Percentiles rank a stretch among this genome's conserved stretches.
Conservation (phyloP, 2,888 invertebrate genomes). For the Troides oblongomaculatus region DNA sequence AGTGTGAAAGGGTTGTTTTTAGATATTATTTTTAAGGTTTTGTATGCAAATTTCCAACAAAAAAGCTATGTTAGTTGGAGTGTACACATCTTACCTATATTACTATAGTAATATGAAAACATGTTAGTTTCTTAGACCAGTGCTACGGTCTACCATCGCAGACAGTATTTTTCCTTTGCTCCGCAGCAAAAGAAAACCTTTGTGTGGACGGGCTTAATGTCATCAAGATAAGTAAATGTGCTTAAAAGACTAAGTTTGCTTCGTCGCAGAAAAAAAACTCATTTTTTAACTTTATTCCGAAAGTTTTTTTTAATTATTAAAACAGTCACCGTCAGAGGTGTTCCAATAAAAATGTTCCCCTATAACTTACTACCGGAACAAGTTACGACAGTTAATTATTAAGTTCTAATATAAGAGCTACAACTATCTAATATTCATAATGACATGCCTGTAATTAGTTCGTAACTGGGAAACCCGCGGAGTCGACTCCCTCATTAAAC, state of each 20-base stretch:
- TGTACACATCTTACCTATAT: not conserved
- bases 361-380: not conserved
- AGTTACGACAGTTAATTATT: not conserved
- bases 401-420: not conserved
- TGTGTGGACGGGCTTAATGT: slow-evolving; percentile 12
- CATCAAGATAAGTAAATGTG: slow-evolving; percentile 12
- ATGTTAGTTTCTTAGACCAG: not conserved
- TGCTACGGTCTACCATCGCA: not conserved
- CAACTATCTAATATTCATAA: slow-evolving; percentile 21
- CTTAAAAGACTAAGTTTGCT: not conserved
- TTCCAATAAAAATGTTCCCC: not conserved
- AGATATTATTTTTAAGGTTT: too few relatives aligned
- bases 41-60: not conserved
- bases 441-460: slow-evolving; percentile 22
- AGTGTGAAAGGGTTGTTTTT: too few relatives aligned
- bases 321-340: not conserved
- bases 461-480: slow-evolving; percentile 12
- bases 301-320: not conserved
- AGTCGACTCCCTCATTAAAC: slow-evolving; percentile 24
- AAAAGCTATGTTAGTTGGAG: not conserved
- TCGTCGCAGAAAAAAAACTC: not conserved
- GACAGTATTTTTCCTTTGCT: not conserved
- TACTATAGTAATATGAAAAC: not conserved
- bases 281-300: not conserved
- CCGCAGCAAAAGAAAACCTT: slow-evolving; percentile 6